phyloP scores from a whole-genome alignment of 2,113 vertebrate species.

The Bubo bubo region DNA sequence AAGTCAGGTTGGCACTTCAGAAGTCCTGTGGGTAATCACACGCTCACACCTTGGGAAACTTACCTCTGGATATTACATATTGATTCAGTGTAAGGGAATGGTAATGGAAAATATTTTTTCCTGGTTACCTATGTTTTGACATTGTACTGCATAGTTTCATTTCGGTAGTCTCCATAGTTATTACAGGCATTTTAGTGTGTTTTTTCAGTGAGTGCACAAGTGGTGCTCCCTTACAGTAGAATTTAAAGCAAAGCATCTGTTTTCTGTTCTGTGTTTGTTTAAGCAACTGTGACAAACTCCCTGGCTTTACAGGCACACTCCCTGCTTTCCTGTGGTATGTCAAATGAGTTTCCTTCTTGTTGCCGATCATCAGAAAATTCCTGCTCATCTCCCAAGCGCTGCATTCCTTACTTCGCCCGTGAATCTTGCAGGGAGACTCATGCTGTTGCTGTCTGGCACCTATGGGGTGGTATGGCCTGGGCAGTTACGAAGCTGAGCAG shows the following conservation, averaged over 20 bases:
- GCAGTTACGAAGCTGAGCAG: neutral
- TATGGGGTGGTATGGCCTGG: neutral
- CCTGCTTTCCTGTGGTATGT: neutral
- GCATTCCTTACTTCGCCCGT: neutral
- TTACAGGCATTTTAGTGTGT: neutral
- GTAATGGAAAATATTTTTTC: neutral
- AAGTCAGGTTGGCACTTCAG: neutral
- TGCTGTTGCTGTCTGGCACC: neutral
- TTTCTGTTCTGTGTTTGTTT: neutral
- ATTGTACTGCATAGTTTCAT: neutral
- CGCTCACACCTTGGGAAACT: neutral
- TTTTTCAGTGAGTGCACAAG: neutral
- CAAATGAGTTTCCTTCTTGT: neutral
- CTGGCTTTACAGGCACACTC: neutral
- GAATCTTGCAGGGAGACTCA: neutral
- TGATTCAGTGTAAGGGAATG: neutral
- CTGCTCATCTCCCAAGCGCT: neutral
- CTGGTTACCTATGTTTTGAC: neutral
- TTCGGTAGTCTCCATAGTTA: neutral
- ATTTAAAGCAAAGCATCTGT: neutral
- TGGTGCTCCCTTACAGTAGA: neutral
- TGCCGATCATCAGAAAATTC: neutral
- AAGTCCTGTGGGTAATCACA: neutral
- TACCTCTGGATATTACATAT: neutral
- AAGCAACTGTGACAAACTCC: neutral